These are phyloP conservation scores for Kryptopterus vitreolus DNA, from an alignment of 2,797 vertebrate species.

Conservation along the genomic window DNA sequence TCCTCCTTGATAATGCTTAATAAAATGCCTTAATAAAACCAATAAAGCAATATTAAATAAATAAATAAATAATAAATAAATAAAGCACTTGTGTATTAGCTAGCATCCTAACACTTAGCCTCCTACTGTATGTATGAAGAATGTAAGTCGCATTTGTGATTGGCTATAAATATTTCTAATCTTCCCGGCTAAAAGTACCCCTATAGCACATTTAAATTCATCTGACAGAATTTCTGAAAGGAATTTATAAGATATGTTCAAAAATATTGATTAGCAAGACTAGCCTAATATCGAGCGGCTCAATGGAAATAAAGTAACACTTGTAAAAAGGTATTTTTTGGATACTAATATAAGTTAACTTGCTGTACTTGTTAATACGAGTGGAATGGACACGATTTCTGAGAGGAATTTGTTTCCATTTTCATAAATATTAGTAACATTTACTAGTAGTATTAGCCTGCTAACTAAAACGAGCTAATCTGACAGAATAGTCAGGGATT, in stretches of 20 bases:
- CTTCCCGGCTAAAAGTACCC: too few species aligned
- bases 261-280: too few species aligned
- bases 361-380: neutral
- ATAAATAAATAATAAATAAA: too few species aligned
- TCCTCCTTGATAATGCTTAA: neutral
- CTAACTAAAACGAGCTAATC: neutral
- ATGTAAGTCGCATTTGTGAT: neutral
- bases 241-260: neutral
- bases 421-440: neutral
- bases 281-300: neutral
- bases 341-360: neutral
- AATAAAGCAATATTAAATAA: too few species aligned
- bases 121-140: neutral
- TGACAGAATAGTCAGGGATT: neutral
- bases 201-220: neutral
- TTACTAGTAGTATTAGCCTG: neutral
- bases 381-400: neutral
- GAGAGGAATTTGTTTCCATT: neutral
- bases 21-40: too few species aligned
- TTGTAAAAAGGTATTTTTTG: neutral
- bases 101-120: neutral
- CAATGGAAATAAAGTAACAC: neutral
- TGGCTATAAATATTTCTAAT: neutral
- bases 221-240: neutral
- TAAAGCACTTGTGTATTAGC: neutral